These are phyloP conservation scores for Mactromeris polynyma DNA, from an alignment of 2,888 invertebrate species.

Conservation along the genomic window DNA sequence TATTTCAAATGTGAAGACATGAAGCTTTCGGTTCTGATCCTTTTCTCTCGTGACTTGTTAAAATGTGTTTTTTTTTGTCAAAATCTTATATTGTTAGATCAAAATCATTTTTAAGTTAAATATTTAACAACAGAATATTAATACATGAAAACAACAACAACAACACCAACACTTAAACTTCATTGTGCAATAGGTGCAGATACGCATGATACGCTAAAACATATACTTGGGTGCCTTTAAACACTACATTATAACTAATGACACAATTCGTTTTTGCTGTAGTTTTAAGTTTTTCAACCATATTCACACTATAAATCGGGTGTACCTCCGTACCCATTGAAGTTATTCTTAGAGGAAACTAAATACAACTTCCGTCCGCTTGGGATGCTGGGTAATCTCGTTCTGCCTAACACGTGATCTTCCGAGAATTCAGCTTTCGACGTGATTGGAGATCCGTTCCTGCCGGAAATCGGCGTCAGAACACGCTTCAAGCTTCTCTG, in stretches of 20 bases:
- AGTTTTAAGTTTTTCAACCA: not conserved
- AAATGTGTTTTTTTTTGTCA: no score
- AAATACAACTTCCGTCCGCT: constrained; percentile 76
- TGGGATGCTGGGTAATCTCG: constrained; percentile 78
- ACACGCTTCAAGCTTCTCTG: constrained; percentile 63
- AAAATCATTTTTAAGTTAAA: no score
- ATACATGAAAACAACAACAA: no score
- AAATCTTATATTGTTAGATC: no score
- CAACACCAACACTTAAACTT: no score
- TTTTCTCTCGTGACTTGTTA: no score
- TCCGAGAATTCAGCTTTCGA: constrained; percentile 46
- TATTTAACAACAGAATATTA: no score
- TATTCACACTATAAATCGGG: not conserved
- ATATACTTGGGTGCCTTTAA: no score
- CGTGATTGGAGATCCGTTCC: constrained; percentile 51
- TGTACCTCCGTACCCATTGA: constrained; percentile 25
- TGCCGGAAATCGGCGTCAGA: constrained; percentile 70
- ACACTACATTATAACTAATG: not conserved
- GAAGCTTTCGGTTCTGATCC: no score
- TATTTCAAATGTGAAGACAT: no score
- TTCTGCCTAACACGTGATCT: constrained; percentile 61
- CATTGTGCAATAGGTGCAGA: no score
- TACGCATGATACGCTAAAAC: no score
- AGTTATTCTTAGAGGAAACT: constrained; percentile 57
- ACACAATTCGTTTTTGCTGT: constrained; percentile 3